These are phyloP conservation scores for Amblyraja radiata DNA, from an alignment of 2,797 vertebrate genomes.

Conservation along the genomic window DNA sequence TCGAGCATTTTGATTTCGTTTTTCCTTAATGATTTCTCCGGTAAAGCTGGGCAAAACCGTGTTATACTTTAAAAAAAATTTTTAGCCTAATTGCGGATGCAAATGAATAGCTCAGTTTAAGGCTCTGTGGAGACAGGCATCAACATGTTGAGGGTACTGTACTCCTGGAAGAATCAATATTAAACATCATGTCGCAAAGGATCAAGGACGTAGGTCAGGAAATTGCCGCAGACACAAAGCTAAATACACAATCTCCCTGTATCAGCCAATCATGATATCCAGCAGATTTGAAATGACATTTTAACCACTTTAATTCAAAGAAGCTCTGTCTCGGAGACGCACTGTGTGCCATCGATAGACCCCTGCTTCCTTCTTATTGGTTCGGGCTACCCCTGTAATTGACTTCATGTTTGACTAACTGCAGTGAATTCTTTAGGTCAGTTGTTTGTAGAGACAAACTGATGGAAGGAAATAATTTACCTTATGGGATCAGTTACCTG, in stretches of 20 bases:
- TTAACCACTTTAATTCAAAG: constrained; percentile 80
- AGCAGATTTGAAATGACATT: constrained; percentile 79
- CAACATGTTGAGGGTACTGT: constrained; percentile 2
- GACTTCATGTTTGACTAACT: constrained; percentile 56
- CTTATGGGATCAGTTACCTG: constrained; percentile 71
- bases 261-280: constrained; percentile 78
- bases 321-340: constrained; percentile 57
- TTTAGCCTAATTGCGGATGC: background rate
- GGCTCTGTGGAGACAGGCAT: background rate
- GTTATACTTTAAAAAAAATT: background rate
- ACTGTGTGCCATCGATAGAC: constrained; percentile 47
- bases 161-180: constrained; percentile 44
- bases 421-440: constrained; percentile 71
- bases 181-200: constrained; percentile 65
- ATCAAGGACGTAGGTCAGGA: constrained; percentile 77
- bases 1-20: background rate
- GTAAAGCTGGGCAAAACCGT: background rate
- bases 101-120: constrained; percentile 27
- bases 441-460: constrained; percentile 58
- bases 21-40: background rate
- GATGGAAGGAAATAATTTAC: constrained; percentile 76
- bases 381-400: constrained; percentile 53
- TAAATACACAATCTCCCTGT: constrained; percentile 72
- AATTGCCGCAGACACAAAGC: constrained; percentile 80
- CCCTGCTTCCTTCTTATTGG: constrained; percentile 50